Evolutionary conservation across 2,797 vertebrate species (phyloP).

Genomic region (Bucorvus abyssinicus): DNA sequence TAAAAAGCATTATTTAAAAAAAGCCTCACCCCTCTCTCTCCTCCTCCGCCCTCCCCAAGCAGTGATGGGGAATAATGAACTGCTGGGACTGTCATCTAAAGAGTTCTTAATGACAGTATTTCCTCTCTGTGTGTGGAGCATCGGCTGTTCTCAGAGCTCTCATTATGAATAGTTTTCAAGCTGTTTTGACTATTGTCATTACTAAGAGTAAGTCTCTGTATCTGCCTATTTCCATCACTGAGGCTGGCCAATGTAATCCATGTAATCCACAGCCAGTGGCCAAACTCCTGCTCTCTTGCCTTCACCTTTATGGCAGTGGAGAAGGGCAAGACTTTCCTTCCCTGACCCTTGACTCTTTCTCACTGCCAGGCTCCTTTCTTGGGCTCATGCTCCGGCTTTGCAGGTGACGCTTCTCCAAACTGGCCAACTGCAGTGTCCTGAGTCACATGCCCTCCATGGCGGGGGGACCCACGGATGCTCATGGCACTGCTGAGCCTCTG

Average conservation of each 20-base stretch:
- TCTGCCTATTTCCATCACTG: slow-evolving; percentile 67
- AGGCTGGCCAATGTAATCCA: slow-evolving; percentile 27
- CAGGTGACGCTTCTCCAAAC: background rate
- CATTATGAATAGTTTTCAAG: slow-evolving; percentile 72
- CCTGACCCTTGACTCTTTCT: background rate
- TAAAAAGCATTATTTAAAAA: slow-evolving; percentile 29
- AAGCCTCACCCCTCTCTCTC: background rate
- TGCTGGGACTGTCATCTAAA: slow-evolving; percentile 67
- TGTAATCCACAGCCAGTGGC: background rate
- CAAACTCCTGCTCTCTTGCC: background rate
- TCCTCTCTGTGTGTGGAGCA: slow-evolving; percentile 50
- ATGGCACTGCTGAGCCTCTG: accelerated
- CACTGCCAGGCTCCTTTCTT: background rate
- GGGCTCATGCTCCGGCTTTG: background rate
- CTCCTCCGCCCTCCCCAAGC: background rate
- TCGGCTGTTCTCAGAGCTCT: slow-evolving; percentile 57
- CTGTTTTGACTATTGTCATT: slow-evolving; percentile 77
- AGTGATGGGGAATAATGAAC: slow-evolving; percentile 63
- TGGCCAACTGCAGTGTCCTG: accelerated
- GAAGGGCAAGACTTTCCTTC: background rate
- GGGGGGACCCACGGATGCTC: background rate
- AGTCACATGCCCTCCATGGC: accelerated
- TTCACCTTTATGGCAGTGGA: background rate
- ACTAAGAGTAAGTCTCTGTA: slow-evolving; percentile 67
- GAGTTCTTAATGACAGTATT: slow-evolving; percentile 73